These are phyloP conservation scores for Chelidonichthys spinosus DNA, from an alignment of 2,797 vertebrate genomes.

Conservation along the genomic window DNA sequence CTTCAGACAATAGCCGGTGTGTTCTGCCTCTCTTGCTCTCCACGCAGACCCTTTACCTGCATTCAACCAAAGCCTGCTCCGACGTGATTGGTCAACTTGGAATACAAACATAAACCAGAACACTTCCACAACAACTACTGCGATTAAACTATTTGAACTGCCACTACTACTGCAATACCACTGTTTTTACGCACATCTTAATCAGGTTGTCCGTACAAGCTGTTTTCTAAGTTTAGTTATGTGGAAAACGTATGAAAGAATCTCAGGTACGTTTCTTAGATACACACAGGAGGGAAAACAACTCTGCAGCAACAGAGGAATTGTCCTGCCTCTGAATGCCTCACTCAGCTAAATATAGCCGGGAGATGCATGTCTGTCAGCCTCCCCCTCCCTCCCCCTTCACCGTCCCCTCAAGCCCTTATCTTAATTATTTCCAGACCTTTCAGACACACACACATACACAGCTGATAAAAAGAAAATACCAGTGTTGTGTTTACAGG, in stretches of 20 bases:
- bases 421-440: slow-evolving; percentile 81
- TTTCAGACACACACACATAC: slow-evolving; percentile 39
- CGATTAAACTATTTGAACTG: background rate
- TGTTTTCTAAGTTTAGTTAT: slow-evolving; percentile 2
- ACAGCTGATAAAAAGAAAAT: slow-evolving; percentile 55
- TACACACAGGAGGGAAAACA: background rate
- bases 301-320: slow-evolving; percentile 34
- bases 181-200: no score
- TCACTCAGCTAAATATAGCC: slow-evolving; percentile 73
- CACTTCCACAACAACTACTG: no score
- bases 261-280: slow-evolving; percentile 32
- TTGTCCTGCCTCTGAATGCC: slow-evolving; percentile 54
- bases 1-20: no score
- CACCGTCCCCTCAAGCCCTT: slow-evolving; percentile 63
- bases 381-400: slow-evolving; percentile 28
- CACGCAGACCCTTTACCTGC: no score
- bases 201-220: background rate
- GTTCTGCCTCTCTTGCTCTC: no score
- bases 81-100: no score
- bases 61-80: no score
- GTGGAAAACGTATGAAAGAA: slow-evolving; percentile 9
- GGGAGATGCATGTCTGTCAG: slow-evolving; percentile 62
- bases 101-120: no score
- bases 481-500: slow-evolving; percentile 58
- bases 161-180: background rate